Evolutionary conservation across 2,797 vertebrate species (phyloP), one percentile per base, ranked within the genome.

Genomic region (Phoxinus dragarum): DNA sequence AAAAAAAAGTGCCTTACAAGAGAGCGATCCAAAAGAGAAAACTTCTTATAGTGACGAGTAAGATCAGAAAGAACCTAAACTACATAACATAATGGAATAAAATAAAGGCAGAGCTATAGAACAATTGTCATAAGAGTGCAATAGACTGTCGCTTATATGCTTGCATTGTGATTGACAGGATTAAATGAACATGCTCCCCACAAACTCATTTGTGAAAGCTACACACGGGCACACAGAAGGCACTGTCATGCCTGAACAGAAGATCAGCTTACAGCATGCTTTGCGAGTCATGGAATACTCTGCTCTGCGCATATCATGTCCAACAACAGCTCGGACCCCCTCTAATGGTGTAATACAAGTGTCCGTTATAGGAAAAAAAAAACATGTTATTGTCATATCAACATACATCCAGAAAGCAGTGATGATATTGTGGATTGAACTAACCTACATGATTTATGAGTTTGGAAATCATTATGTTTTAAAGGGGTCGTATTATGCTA

Each of bases 201-300:
- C 64, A 31, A 42, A 42, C 21, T 82, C 38, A 73, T 56, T 47
- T 69, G 31, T 67, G 82, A 83, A 76, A 80, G 71, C 81, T 61
- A 47, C 42, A 52, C 64, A 49, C 52, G 21, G 27, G 47, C 54
- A 47, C 44, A 71, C 82, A 71, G 54, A 86, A 86, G 61, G 31
- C 79, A 80, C 86, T 86, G 84, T 81, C 86, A 75, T 38, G 40
- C 61, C 72, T 73, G 52, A 11, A 81, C 47, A 23, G 64, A 5
- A 14, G 86, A 78, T 89, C 84, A 75, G 67, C 16, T 89, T 88
- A 86, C 88, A 74, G 36, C 44, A 59, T 76, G 82, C 68, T 75
- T 80, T 89, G 88, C 79, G 52, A 78, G 84, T 89, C 80, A 84
- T 61, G 36, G 47, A 87, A 89, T 84, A 89, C 59, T 69, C 76